Percentiles rank a stretch among this genome's conserved stretches.
Conservation (phyloP, 2,797 vertebrate genomes). For the Alcedo quadribrachys region DNA sequence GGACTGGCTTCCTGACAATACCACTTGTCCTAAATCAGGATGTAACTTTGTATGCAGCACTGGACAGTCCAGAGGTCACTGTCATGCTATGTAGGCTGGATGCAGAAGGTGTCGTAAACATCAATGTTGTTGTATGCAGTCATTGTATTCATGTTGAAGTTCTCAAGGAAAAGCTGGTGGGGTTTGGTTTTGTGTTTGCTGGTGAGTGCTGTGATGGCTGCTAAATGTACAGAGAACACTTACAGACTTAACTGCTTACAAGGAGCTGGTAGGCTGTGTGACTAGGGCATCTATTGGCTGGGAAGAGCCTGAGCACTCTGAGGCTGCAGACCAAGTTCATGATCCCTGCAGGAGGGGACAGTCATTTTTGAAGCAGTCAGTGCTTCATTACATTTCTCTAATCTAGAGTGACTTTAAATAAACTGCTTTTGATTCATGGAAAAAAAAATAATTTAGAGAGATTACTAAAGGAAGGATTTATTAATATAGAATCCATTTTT, state of each 20-base stretch:
- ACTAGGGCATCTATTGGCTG: neutral
- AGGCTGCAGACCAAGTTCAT: neutral
- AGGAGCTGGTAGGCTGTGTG: fast-evolving
- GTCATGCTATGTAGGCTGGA: neutral
- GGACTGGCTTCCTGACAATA: neutral
- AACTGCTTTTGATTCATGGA: neutral
- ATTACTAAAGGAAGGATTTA: neutral
- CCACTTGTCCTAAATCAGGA: neutral
- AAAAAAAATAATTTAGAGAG: neutral
- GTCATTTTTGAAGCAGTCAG: neutral
- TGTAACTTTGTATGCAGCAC: neutral
- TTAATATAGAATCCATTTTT: neutral
- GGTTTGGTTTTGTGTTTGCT: neutral
- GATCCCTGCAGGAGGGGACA: neutral
- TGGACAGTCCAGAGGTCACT: neutral
- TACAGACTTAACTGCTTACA: too few species aligned
- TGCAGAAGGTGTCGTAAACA: neutral
- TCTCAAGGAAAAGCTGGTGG: neutral
- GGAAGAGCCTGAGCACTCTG: neutral
- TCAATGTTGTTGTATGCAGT: too few species aligned
- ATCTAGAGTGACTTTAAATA: neutral
- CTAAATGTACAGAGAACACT: neutral
- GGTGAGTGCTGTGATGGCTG: neutral
- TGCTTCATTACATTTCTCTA: neutral
- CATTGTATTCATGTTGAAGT: neutral